Evolutionary conservation across 2,113 vertebrate species (phyloP), one percentile per base, ranked within the genome.

Genomic region (Psophia crepitans): DNA sequence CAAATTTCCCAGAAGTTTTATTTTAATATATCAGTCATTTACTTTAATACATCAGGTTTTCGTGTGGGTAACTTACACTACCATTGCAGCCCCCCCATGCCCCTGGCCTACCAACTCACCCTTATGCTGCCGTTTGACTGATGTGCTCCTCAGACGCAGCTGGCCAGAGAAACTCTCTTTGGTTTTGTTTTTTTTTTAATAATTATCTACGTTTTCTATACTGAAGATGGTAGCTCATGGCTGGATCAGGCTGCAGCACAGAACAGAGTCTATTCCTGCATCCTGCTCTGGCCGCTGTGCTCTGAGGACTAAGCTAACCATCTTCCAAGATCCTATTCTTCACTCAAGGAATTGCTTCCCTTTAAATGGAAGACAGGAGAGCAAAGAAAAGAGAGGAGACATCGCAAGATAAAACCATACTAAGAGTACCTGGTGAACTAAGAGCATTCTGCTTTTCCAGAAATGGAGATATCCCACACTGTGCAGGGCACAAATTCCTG

Each of bases 181-280:
- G 4, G 24, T 14, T 5, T 54, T 53, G 11, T 22, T 0, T 12
- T 28, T 28, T 21, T 43, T 39, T 13, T 0, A 68, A 33, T 30
- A 51, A 39, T 71, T n/a, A 43, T 18, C 32, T 73, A 22, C 6
- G 6, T 11, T 80, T 84, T 84, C 57, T 41, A 0, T 44, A 14
- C 28, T 71, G 46, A 54, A 20, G 32, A 9, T 23, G 19, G 19
- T 51, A 84, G 46, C 10, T 43, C 3, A 8, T 51, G 63, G 41
- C 14, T 0, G 0, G 51, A 66, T 68, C 44, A 91, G 35, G 17
- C 15, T 51, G n/a, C 35, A 46, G 44, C 39, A 64, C 11, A 41
- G 27, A 56, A 32, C 6, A 22, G 41, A 66, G 11, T 49, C 46
- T 85, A 7, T 11, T 65, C 60, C 33, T 58, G 11, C 28, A 53